phyloP scores from a whole-genome alignment of 1,140 invertebrate genomes.

The Dolichoris vasculosae region DNA sequence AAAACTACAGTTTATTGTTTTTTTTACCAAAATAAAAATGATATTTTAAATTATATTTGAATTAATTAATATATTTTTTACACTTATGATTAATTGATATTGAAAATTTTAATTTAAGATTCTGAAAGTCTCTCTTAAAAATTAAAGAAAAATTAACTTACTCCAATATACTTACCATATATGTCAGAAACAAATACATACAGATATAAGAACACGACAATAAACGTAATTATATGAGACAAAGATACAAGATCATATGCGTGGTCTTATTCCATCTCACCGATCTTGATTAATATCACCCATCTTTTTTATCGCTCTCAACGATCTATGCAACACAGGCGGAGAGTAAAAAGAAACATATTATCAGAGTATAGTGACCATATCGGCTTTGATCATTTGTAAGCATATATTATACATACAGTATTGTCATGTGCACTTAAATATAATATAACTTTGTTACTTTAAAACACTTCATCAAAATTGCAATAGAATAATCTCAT shows the following conservation, averaged over 20 bases:
- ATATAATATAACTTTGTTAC: neutral
- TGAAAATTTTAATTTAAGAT: too few species aligned
- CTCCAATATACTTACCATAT: too few species aligned
- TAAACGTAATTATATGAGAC: neutral
- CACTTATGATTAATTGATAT: too few species aligned
- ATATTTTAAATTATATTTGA: too few species aligned
- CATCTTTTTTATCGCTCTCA: constrained; percentile 30
- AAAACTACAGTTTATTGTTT: too few species aligned
- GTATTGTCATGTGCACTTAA: constrained; percentile 56
- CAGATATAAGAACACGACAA: neutral
- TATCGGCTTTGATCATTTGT: constrained; percentile 48
- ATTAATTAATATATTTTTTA: too few species aligned
- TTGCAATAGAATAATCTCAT: neutral
- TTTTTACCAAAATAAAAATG: too few species aligned
- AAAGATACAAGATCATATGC: neutral
- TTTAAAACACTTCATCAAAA: neutral
- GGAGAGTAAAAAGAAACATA: neutral
- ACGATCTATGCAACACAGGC: neutral
- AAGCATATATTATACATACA: constrained; percentile 48
- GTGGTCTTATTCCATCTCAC: neutral
- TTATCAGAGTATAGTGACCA: constrained; percentile 16
- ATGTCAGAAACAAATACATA: neutral
- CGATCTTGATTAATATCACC: constrained; percentile 34
- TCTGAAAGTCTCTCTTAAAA: too few species aligned
- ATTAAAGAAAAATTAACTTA: too few species aligned